Percentiles rank a stretch among this genome's conserved stretches.
Evolutionary conservation across 2,113 vertebrate species (phyloP).

Genomic region (Oryzias melastigma): DNA sequence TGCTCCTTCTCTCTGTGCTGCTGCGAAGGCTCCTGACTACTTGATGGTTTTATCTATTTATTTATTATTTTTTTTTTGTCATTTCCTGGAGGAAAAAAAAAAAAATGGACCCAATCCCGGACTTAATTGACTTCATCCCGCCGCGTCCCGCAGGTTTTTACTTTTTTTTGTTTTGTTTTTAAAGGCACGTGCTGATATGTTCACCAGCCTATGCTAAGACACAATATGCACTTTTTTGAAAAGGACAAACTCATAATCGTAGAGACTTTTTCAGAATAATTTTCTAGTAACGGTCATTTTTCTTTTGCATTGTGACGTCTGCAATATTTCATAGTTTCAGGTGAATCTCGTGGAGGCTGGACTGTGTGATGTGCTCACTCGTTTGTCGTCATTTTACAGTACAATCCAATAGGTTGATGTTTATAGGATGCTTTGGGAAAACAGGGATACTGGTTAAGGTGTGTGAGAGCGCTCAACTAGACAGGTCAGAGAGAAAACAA

Average conservation of each 20-base stretch:
- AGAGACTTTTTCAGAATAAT: constrained; percentile 10
- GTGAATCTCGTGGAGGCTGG: constrained; percentile 22
- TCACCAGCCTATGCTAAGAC: constrained; percentile 30
- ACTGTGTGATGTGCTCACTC: constrained; percentile 38
- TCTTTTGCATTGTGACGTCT: constrained; percentile 39
- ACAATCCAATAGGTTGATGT: constrained; percentile 38
- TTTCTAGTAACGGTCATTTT: constrained; percentile 28
- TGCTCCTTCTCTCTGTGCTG: constrained; percentile 42
- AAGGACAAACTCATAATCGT: constrained; percentile 23
- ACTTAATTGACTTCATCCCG: constrained; percentile 40
- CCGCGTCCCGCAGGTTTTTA: constrained; percentile 3
- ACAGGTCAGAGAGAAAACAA: neutral
- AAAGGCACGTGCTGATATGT: constrained; percentile 35
- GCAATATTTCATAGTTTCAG: constrained; percentile 37
- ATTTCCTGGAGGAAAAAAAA: constrained; percentile 36
- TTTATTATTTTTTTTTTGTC: neutral
- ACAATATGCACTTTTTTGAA: constrained; percentile 60
- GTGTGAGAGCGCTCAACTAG: constrained; percentile 1
- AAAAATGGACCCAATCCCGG: constrained; percentile 35
- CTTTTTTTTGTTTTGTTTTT: neutral
- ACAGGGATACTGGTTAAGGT: constrained; percentile 31
- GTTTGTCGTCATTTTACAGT: constrained; percentile 39
- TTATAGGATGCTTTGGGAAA: constrained; percentile 27
- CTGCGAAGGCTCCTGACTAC: constrained; percentile 29
- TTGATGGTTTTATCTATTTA: neutral